A percentile compares a stretch with the other conserved stretches of the same genome.
Conservation (phyloP, 2,113 vertebrate genomes). For the Oncorhynchus tshawytscha region DNA sequence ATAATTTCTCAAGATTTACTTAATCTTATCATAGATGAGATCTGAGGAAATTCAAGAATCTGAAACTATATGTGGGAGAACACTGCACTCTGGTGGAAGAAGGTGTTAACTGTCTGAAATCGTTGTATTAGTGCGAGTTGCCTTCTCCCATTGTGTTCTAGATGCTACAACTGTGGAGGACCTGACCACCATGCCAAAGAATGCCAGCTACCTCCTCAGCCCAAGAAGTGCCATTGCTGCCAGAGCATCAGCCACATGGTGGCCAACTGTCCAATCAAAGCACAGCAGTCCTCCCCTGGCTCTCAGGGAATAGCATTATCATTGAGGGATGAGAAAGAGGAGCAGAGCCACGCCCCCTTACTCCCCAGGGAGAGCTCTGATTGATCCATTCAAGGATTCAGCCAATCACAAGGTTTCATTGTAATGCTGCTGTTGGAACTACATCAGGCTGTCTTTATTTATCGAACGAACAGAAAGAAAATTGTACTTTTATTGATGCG, state of each 20-base stretch:
- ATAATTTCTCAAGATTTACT: too few species aligned
- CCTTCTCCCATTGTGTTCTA: slow-evolving; percentile 43
- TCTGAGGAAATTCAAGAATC: not conserved
- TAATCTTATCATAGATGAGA: too few species aligned
- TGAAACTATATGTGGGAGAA: slow-evolving; percentile 11
- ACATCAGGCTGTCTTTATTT: slow-evolving; percentile 53
- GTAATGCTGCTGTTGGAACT: slow-evolving; percentile 40
- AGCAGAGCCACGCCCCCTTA: slow-evolving; percentile 59
- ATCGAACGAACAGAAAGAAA: not conserved
- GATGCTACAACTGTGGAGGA: slow-evolving; percentile 91
- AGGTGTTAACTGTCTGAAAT: not conserved
- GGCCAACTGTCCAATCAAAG: slow-evolving; percentile 82
- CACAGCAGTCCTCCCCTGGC: slow-evolving; percentile 73
- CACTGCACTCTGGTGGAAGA: slow-evolving; percentile 49
- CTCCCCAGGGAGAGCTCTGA: slow-evolving; percentile 69
- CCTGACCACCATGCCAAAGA: slow-evolving; percentile 92
- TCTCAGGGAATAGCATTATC: slow-evolving; percentile 77
- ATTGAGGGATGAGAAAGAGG: slow-evolving; percentile 74
- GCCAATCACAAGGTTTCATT: slow-evolving; percentile 37
- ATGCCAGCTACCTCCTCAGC: slow-evolving; percentile 89
- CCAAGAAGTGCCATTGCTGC: slow-evolving; percentile 91
- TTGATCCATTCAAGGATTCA: slow-evolving; percentile 60
- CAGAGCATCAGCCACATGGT: slow-evolving; percentile 90
- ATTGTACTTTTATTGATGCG: not conserved
- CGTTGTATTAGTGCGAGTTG: not conserved